These are phyloP conservation scores for Ateles fusciceps DNA, from an alignment of 2,797 vertebrate genomes.

Conservation along the genomic window DNA sequence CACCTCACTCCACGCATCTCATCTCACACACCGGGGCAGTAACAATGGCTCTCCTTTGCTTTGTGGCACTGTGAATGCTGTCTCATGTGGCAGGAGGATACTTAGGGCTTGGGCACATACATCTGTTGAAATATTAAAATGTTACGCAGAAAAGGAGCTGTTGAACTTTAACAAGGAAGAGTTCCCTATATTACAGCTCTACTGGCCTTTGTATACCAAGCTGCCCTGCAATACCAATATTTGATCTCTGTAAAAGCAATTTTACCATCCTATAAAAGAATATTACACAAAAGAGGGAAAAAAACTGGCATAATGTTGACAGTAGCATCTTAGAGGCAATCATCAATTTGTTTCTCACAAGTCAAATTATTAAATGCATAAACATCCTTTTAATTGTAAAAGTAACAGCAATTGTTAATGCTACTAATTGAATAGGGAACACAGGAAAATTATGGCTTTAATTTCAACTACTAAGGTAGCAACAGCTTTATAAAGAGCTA, in stretches of 20 bases:
- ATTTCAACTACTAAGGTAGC: slow-evolving; percentile 56
- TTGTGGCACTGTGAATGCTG: neutral
- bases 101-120: neutral
- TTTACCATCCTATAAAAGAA: slow-evolving; percentile 13
- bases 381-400: slow-evolving; percentile 51
- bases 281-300: neutral
- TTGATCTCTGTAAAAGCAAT: neutral
- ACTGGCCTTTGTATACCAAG: neutral
- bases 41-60: neutral
- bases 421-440: neutral
- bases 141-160: neutral
- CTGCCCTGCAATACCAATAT: neutral
- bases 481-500: slow-evolving; percentile 33
- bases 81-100: accelerated
- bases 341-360: slow-evolving; percentile 22
- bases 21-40: neutral
- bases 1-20: neutral
- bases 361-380: slow-evolving; percentile 71
- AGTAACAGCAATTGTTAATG: slow-evolving; percentile 37
- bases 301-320: neutral
- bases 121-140: neutral
- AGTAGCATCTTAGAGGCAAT: neutral
- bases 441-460: slow-evolving; percentile 69
- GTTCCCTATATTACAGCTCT: neutral
- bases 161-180: slow-evolving; percentile 14